Evolutionary conservation across 2,888 invertebrate species (phyloP).

Genomic region (Pristionchus entomophagus): DNA sequence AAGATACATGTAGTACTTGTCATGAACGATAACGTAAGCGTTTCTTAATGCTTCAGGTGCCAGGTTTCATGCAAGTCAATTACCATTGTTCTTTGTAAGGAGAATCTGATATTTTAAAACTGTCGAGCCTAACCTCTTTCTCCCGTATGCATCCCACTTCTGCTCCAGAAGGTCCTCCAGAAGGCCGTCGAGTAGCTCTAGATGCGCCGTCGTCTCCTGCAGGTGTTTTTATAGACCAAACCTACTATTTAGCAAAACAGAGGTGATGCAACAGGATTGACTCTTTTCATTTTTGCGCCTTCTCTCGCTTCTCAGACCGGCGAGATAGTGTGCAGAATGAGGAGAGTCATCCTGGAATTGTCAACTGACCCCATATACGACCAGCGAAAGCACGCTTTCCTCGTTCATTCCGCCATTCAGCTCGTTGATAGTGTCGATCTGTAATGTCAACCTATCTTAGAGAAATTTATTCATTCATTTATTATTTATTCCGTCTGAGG

Average conservation of each 20-base stretch:
- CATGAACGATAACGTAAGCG: no score
- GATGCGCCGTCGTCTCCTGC: slow-evolving; percentile 92
- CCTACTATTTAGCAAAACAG: no score
- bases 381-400: slow-evolving; percentile 93
- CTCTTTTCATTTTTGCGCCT: no score
- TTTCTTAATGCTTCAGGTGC: no score
- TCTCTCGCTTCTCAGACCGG: no score
- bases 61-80: no score
- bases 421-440: slow-evolving; percentile 93
- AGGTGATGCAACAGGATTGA: no score
- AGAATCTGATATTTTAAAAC: not conserved
- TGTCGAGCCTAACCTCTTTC: slow-evolving; percentile 80
- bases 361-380: slow-evolving; percentile 89
- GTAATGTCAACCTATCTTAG: no score
- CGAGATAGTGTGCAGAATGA: no score
- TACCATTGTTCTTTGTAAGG: no score
- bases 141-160: slow-evolving; percentile 96
- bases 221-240: not conserved
- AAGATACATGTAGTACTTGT: not conserved
- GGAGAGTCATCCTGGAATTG: not conserved
- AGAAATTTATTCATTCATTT: no score
- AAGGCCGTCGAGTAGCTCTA: slow-evolving; percentile 93
- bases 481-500: no score
- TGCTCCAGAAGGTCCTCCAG: slow-evolving; percentile 94
- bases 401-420: slow-evolving; percentile 93